Evolutionary conservation across 2,888 invertebrate genomes (phyloP), one percentile per base, ranked within the genome.

Genomic region (Lepidonotus clava): DNA sequence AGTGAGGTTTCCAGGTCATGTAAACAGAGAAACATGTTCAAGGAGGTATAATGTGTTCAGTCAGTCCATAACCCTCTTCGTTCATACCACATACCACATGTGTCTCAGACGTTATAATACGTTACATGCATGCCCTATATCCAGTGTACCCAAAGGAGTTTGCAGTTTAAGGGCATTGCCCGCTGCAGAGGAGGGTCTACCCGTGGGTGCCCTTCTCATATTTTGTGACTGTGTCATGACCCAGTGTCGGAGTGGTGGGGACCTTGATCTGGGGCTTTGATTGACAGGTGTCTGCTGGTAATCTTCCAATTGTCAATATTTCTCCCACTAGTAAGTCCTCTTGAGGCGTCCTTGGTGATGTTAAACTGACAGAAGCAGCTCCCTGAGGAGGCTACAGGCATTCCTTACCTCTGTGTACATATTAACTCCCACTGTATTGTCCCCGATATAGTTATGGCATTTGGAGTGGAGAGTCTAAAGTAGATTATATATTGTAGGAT

Each of bases 1-100:
- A 11, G 46, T 18, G 8, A 18, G 46, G 34, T 71, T 36, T 36
- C 11, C 38, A 34, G 71, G 71, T 38, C 71, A 38, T 2, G 71
- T 71, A 71, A 34, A 71, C 71, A 71, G 18, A 38, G 71, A 18
- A 34, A 71, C 71, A 71, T 71, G 71, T 38, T 71, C 71, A 71
- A 71, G 5, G 71, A 38, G 71, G 36, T 38, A 71, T 71, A 71
- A n/a, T 71, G 34, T 71, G 71, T 71, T 71, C 18, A 11, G 18
- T 34, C 38, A 18, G 36, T 36, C 21, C 71, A 71, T 71, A 71
- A 38, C 71, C 38, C 34, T 21, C 18, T 38, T 14, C 36, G 8
- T 34, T 71, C 36, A 11, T 21, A 21, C 36, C 38, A 36, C 38
- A 38, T 71, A 71, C n/a, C n/a, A n/a, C n/a, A n/a, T n/a, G n/a